Evolutionary conservation across 2,888 invertebrate species (phyloP).

Genomic region (Megaustenia siamemsis): DNA sequence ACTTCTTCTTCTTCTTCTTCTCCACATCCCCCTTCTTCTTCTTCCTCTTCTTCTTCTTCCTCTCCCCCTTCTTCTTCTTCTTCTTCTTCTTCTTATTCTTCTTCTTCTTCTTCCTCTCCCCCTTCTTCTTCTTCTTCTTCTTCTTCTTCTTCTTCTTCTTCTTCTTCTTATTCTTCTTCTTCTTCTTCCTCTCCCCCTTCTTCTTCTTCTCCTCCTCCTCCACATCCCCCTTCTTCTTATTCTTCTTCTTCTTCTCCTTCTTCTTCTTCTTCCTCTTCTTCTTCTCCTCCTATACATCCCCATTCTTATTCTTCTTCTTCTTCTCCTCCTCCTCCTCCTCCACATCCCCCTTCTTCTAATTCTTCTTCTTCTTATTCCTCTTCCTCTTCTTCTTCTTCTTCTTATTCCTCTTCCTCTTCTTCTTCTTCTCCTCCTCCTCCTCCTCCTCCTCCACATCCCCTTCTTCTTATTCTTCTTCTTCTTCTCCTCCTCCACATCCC

Average conservation of each 20-base stretch:
- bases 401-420: too few species aligned
- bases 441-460: background rate
- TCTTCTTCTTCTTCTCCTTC: background rate
- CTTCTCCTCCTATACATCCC: background rate
- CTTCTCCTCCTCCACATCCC: too few species aligned
- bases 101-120: background rate
- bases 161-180: background rate
- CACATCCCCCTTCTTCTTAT: background rate
- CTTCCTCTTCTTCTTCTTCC: background rate
- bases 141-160: background rate
- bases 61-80: background rate
- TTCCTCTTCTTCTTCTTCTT: too few species aligned
- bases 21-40: background rate
- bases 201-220: background rate
- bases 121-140: background rate
- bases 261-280: background rate
- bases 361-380: too few species aligned
- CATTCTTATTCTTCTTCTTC: too few species aligned
- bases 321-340: too few species aligned
- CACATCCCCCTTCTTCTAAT: too few species aligned
- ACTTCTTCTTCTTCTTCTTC: background rate
- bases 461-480: too few species aligned
- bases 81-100: background rate
- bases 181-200: background rate
- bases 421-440: background rate